These are phyloP conservation scores for Psilopsiagon aurifrons DNA, from an alignment of 2,113 vertebrate species.

Conservation along the genomic window DNA sequence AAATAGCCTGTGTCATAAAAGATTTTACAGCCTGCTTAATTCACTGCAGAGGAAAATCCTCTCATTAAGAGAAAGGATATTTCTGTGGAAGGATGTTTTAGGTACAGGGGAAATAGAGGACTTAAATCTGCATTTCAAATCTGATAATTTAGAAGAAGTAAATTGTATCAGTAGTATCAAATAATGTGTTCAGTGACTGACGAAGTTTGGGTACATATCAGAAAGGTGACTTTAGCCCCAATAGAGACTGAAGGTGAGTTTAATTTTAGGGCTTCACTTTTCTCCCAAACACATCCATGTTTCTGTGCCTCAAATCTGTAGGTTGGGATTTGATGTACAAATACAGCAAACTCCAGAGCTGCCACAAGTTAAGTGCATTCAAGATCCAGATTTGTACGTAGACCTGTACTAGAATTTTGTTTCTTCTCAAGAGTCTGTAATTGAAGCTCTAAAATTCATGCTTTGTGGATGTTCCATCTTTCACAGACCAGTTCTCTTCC, in stretches of 20 bases:
- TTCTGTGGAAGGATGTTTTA: neutral
- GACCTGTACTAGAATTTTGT: neutral
- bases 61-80: neutral
- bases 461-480: neutral
- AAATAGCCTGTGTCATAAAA: neutral
- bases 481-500: neutral
- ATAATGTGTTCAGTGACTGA: rapidly evolving
- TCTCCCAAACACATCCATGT: neutral
- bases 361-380: neutral
- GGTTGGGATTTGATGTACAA: neutral
- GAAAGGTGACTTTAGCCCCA: neutral
- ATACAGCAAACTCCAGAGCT: neutral
- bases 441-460: neutral
- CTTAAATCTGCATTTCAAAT: neutral
- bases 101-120: neutral
- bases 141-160: neutral
- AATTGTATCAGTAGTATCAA: neutral
- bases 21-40: neutral
- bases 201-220: neutral
- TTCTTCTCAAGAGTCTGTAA: neutral
- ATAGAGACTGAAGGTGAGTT: neutral
- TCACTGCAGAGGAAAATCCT: neutral
- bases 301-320: neutral
- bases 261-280: neutral
- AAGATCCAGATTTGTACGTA: neutral